Evolutionary conservation across 53 echinoderm and acorn worm species (phyloP), one percentile per base, ranked within the genome.

Genomic region (Luidia sarsii): DNA sequence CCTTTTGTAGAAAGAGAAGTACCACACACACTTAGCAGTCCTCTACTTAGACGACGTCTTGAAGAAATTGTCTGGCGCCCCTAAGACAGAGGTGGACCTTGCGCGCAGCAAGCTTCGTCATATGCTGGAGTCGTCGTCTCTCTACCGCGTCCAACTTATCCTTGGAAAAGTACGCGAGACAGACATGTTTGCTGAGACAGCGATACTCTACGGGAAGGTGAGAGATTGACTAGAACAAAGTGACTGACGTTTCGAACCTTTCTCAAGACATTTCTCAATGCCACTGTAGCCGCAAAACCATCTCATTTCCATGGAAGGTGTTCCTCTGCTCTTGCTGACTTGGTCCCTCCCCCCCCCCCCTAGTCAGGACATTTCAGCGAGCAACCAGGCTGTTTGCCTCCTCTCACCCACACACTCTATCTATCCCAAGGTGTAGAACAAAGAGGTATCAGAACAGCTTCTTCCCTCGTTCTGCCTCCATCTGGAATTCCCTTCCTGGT

Each of bases 131-230:
- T 80, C 74, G 16, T 94, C 94, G 8, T 79, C 81, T 14, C 45
- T 99, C n/a, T 97, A 97, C 52, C 80, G 94, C 57, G 91, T 94
- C 4, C 94, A 91, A 75, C 84, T 99, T 9, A 99, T 99, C 3
- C 85, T 99, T 23, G 89, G 99, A 28, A 99, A 99, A 64, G 99
- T 99, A 1, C 87, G 91, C 50, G 99, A 99, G 75, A 99, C 99
- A 2, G 99, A 99, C 27, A 99, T 99, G 99, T 91, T 91, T 87
- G 99, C 99, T 0, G 99, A 94, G 71, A 91, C 91, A 66, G 97
- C 99, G 30, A 93, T 94, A 66, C 89, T 99, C n/a, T 94, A 94
- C 67, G 99, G 94, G 23, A 99, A 99, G 91, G 99, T 99, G 69
- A 79, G 71, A 23, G 13, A 18, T 13, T 3, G 7, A 24, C 11